Base-by-base conservation (phyloP, 2,888 invertebrate species). In the Diogma glabrata region DNA sequence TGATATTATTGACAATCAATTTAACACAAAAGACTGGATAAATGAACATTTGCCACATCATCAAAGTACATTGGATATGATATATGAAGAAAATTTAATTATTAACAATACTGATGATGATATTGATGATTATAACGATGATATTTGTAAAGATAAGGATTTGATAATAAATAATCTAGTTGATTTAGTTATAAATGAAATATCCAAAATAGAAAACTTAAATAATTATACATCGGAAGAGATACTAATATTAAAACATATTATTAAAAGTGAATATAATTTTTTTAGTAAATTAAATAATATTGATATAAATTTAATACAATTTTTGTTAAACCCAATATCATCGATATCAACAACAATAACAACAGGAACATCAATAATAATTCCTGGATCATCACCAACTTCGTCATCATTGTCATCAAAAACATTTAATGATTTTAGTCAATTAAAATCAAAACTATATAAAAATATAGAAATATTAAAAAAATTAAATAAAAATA, bases 31-130 rank as follows among this genome's bases (percentile, higher is more conserved):
- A 36, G 36, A 36, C 14, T 12, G 14, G 3, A 14, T 14, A 8
- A 16, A 36, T 14, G 36, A 36, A 4, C 8, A 36, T 36, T 77
- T 75, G 16, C 78, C 81, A 16, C 75, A 81, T 55, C 80, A 82
- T 51, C 72, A 78, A 55, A 84, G 84, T 48, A 86, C 88, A 59
- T 71, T 89, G 57, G 87, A 83, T 55, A 87, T 89, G 84, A 89
- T 89, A 59, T 87, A 88, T 82, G 88, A 88, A 67, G 86, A 86
- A 59, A 81, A 84, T 10, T 24, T 24, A 24, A 24, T 24, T 7
- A 24, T 7, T 7, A 6, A 24, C 9, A 24, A 24, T 24, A 7
- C 24, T 7, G 9, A 7, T 6, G 9, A 6, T 24, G 24, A 24
- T 9, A 24, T 24, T 24, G 24, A 24, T 24, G 6, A 7, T 24